Conservation (phyloP, 2,113 vertebrate species). For the Myrmecobius fasciatus region DNA sequence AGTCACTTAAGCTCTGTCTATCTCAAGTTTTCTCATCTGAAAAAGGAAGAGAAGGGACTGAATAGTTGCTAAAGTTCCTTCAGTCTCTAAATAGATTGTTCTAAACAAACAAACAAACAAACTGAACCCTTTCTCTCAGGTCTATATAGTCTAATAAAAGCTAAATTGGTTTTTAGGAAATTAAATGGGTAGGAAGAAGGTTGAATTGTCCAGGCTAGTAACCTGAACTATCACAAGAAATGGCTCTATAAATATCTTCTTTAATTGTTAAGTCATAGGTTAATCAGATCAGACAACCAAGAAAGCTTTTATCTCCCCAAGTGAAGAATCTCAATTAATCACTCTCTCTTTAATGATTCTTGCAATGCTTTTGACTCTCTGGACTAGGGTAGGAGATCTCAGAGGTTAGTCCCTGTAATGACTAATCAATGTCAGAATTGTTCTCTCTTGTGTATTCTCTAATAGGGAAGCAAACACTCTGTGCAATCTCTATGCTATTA, state of each 20-base stretch:
- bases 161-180: slow-evolving; percentile 50
- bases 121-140: slow-evolving; percentile 1
- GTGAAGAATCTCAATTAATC: neutral
- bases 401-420: neutral
- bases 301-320: neutral
- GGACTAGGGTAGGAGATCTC: neutral
- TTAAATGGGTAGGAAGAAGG: neutral
- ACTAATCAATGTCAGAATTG: neutral
- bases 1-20: neutral
- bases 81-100: neutral
- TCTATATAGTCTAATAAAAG: neutral
- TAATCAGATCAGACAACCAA: slow-evolving; percentile 18
- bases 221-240: slow-evolving; percentile 26
- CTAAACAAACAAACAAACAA: neutral
- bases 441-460: neutral
- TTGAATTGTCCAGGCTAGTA: slow-evolving; percentile 24
- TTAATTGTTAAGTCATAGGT: slow-evolving; percentile 29
- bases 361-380: neutral
- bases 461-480: neutral
- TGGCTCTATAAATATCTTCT: slow-evolving; percentile 21
- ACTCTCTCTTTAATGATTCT: neutral
- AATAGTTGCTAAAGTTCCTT: neutral
- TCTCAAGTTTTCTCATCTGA: neutral
- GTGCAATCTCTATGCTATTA: neutral
- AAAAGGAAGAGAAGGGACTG: neutral